Evolutionary conservation across 64 coral and sea anemone species (phyloP).

Genomic region (Exaiptasia diaphana): DNA sequence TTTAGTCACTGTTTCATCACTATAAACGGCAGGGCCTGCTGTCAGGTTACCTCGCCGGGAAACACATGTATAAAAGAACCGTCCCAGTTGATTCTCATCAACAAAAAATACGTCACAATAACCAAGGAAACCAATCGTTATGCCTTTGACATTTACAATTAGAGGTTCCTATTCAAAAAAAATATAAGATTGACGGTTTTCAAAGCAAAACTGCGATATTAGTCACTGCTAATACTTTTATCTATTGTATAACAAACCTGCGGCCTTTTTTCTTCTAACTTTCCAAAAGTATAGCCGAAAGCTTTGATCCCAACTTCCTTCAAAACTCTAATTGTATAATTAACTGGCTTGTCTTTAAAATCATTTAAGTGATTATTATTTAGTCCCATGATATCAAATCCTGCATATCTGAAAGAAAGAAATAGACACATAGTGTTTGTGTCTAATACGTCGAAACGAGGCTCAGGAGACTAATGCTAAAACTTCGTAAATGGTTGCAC

Average conservation of each 20-base stretch:
- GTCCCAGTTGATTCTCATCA: neutral
- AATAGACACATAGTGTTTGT: no score
- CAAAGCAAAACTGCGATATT: neutral
- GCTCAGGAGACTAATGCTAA: no score
- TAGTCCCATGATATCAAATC: constrained; percentile 70
- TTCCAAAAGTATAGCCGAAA: constrained; percentile 59
- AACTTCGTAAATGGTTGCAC: no score
- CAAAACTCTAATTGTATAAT: constrained; percentile 35
- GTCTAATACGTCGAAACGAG: neutral
- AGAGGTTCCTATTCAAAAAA: constrained; percentile 1
- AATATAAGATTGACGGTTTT: neutral
- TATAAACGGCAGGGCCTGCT: constrained; percentile 9
- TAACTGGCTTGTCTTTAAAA: constrained; percentile 51
- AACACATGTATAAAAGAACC: neutral
- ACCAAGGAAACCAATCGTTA: constrained; percentile 71
- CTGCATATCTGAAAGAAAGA: constrained; percentile 71
- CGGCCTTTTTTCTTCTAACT: constrained; percentile 17
- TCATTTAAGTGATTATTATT: constrained; percentile 87
- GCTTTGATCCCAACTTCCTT: constrained; percentile 39
- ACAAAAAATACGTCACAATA: constrained; percentile 40
- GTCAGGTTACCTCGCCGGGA: neutral
- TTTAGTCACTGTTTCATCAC: neutral
- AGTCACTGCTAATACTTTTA: no score
- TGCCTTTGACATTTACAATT: constrained; percentile 32
- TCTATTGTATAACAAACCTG: constrained; percentile 28